Percentiles rank a stretch among this genome's conserved stretches.
These are phyloP conservation scores for Limnothrissa miodon DNA, from an alignment of 2,113 vertebrate genomes.

Conservation along the genomic window DNA sequence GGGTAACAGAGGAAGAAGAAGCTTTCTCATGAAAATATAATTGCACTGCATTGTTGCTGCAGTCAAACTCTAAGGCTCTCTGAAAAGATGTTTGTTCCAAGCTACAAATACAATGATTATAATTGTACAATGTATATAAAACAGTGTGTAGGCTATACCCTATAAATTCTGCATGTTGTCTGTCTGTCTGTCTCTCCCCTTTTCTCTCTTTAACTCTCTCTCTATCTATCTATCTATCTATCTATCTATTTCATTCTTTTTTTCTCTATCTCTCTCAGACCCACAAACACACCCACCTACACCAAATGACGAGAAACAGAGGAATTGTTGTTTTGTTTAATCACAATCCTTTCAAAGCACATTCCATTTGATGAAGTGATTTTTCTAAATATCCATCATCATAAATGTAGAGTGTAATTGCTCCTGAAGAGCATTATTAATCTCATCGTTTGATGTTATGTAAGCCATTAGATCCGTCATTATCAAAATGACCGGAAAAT, in stretches of 20 bases:
- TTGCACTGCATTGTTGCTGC: background rate
- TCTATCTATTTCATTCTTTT: too few relatives aligned
- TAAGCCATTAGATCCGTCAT: conserved; percentile 13
- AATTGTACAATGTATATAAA: background rate
- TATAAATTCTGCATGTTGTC: background rate
- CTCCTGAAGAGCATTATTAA: conserved; percentile 14
- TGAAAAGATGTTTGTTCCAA: background rate
- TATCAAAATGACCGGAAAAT: background rate
- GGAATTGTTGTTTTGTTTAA: background rate
- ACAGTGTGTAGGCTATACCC: background rate
- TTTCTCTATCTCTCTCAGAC: background rate
- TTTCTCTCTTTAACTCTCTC: background rate
- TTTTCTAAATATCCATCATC: conserved; percentile 1
- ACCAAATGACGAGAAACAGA: background rate
- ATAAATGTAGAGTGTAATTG: conserved; percentile 4
- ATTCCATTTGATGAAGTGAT: conserved; percentile 6
- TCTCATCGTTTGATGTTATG: background rate
- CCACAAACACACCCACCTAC: background rate
- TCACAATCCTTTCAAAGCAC: background rate
- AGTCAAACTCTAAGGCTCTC: background rate
- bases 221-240: background rate
- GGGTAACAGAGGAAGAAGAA: background rate
- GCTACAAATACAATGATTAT: background rate
- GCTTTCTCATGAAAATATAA: background rate
- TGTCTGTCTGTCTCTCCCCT: background rate